A percentile compares a stretch with the other conserved stretches of the same genome.
Conservation (phyloP, 37 sponge, comb jelly and placozoan genomes). For the Halisarca cf. caerulea region DNA sequence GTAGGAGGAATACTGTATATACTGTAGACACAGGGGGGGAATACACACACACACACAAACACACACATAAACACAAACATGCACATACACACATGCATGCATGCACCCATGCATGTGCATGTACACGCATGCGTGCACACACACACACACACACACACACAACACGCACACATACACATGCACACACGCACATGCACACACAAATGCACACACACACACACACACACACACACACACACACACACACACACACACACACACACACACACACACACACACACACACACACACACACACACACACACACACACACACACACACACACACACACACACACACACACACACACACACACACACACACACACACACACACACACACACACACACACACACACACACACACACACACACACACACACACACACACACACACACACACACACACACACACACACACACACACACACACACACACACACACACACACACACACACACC, state of each 20-base stretch:
- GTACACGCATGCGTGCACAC: too few relatives aligned
- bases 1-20: too few relatives aligned
- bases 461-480: too few relatives aligned
- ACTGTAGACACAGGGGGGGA: too few relatives aligned
- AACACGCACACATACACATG: too few relatives aligned
- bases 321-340: background rate
- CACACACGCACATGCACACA: too few relatives aligned
- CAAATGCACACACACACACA: background rate
- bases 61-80: too few relatives aligned
- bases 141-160: too few relatives aligned
- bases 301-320: too few relatives aligned
- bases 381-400: background rate
- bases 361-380: slow-evolving; percentile 14
- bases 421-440: background rate
- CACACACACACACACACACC: background rate
- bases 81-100: too few relatives aligned
- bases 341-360: background rate
- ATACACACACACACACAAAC: too few relatives aligned
- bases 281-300: background rate
- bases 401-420: background rate
- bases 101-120: too few relatives aligned
- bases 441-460: background rate
- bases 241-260: background rate
- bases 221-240: slow-evolving; percentile 11
- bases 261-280: background rate